Percentiles rank a stretch among this genome's conserved stretches.
phyloP scores from a whole-genome alignment of 1,140 invertebrate species.

The Dinoponera quadriceps region DNA sequence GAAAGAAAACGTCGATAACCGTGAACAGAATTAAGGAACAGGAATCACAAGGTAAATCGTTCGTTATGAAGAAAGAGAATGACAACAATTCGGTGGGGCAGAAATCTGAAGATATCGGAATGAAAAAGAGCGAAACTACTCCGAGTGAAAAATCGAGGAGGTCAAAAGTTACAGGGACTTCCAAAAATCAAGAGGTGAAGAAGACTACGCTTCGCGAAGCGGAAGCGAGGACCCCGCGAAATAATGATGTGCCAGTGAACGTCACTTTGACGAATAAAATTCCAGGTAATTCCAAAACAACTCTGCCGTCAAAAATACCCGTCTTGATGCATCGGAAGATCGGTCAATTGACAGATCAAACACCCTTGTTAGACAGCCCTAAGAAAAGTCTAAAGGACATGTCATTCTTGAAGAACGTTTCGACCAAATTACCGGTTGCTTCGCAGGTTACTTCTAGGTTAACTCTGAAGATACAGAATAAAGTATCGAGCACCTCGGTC shows the following conservation, averaged over 20 bases:
- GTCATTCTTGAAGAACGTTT: not conserved
- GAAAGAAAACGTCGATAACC: not conserved
- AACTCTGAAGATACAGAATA: constrained; percentile 23
- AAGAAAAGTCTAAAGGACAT: not conserved
- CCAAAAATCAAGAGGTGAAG: constrained; percentile 1
- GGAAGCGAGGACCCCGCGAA: not conserved
- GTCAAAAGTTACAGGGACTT: not conserved
- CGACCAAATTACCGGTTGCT: constrained; percentile 39
- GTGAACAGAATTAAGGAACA: not conserved
- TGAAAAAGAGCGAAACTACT: not conserved
- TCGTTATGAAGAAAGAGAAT: not conserved
- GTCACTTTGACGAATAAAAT: not conserved
- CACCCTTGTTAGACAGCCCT: not conserved
- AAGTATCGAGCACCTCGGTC: not conserved
- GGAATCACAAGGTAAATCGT: not conserved
- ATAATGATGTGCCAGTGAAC: not conserved
- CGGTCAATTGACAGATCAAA: not conserved
- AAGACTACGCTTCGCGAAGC: not conserved
- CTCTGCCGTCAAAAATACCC: constrained; percentile 48
- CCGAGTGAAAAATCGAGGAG: not conserved
- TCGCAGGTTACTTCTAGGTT: constrained; percentile 17
- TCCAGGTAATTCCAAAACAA: not conserved
- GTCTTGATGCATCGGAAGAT: constrained; percentile 23
- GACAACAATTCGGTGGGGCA: not conserved
- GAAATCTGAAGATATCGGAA: constrained; percentile 24